These are phyloP conservation scores for Pipistrellus nathusii DNA, from an alignment of 2,797 vertebrate species.

Conservation along the genomic window DNA sequence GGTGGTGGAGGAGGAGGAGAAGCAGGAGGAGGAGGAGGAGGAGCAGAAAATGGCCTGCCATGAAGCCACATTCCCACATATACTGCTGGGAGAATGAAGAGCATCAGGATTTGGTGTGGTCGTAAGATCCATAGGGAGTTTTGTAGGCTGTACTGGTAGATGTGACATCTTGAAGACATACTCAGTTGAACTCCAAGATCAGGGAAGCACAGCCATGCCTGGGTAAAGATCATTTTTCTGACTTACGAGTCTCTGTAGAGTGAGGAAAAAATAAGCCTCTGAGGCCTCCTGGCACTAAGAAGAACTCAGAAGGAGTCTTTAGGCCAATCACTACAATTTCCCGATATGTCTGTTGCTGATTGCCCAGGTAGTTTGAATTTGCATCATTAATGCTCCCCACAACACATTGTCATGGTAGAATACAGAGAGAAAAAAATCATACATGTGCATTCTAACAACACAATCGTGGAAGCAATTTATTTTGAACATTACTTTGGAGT, in stretches of 20 bases:
- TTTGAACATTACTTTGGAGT: slow-evolving; percentile 78
- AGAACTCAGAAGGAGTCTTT: slow-evolving; percentile 59
- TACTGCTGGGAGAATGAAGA: not conserved
- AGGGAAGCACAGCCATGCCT: not conserved
- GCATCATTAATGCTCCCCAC: slow-evolving; percentile 71
- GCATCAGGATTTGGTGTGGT: not conserved
- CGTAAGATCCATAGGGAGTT: not conserved
- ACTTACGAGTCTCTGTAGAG: not conserved
- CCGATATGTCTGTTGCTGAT: slow-evolving; percentile 71
- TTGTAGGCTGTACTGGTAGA: not conserved
- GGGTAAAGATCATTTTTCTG: not conserved
- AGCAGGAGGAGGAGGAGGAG: no score
- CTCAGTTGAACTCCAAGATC: not conserved
- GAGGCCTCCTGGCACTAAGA: not conserved
- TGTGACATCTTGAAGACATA: not conserved
- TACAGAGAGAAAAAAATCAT: slow-evolving; percentile 75
- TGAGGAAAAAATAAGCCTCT: not conserved
- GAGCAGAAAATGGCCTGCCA: no score
- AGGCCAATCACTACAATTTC: slow-evolving; percentile 68
- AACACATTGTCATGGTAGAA: slow-evolving; percentile 80
- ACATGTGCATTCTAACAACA: slow-evolving; percentile 82
- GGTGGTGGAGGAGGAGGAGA: no score
- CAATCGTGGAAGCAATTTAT: slow-evolving; percentile 84
- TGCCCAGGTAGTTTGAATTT: slow-evolving; percentile 75
- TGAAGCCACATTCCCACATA: not conserved